These are phyloP conservation scores for Hippopotamus amphibius DNA, from an alignment of 2,113 vertebrate genomes.

Conservation along the genomic window DNA sequence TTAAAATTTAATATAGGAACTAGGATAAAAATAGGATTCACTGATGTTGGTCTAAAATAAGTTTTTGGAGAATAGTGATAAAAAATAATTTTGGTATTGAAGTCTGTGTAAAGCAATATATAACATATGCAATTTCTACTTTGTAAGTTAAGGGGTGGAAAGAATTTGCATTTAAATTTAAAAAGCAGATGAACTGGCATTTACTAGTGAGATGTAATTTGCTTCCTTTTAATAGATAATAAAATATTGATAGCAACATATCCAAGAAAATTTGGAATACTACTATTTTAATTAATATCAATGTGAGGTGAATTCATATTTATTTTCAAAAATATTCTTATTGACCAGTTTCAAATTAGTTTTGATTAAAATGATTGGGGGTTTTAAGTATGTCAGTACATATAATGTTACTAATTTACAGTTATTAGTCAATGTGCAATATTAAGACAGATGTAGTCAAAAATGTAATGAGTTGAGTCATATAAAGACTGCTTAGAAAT, in stretches of 20 bases:
- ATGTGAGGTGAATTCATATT: slow-evolving; percentile 77
- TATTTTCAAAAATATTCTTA: slow-evolving; percentile 75
- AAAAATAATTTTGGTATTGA: slow-evolving; percentile 68
- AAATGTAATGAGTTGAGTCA: slow-evolving; percentile 39
- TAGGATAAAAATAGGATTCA: slow-evolving; percentile 54
- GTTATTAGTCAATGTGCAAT: slow-evolving; percentile 59
- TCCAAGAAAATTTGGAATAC: slow-evolving; percentile 76
- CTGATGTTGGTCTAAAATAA: slow-evolving; percentile 58
- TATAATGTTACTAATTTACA: slow-evolving; percentile 14
- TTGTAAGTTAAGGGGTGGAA: slow-evolving; percentile 80
- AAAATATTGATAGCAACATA: slow-evolving; percentile 84
- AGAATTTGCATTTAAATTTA: slow-evolving; percentile 87
- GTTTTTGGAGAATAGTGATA: slow-evolving; percentile 33
- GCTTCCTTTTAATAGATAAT: slow-evolving; percentile 82
- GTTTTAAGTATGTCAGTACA: slow-evolving; percentile 60
- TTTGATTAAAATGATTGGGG: slow-evolving; percentile 66
- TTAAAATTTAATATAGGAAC: slow-evolving; percentile 64
- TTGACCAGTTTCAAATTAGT: slow-evolving; percentile 62
- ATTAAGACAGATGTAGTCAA: slow-evolving; percentile 45
- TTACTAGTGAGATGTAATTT: slow-evolving; percentile 79
- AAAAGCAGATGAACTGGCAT: slow-evolving; percentile 83
- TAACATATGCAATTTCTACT: slow-evolving; percentile 45
- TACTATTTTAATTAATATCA: slow-evolving; percentile 81
- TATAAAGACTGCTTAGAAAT: slow-evolving; percentile 34
- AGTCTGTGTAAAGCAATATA: slow-evolving; percentile 44